Evolutionary conservation across 2,888 invertebrate genomes (phyloP), one percentile per base, ranked within the genome.

Genomic region (Leucophenga maculata): DNA sequence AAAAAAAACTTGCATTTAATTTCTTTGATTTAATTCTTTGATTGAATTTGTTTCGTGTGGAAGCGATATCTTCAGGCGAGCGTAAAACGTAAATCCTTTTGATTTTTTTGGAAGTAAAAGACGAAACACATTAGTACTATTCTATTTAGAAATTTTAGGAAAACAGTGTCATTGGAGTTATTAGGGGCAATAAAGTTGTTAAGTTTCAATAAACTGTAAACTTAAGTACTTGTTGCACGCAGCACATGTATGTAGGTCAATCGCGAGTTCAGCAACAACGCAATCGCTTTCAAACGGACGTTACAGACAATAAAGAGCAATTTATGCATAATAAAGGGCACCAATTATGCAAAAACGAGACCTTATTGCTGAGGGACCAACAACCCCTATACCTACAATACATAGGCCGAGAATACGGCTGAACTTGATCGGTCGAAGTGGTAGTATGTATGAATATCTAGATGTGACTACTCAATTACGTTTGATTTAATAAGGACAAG

Each of bases 391-490:
- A 52, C 9, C 3, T 48, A 48, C n/a, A 46, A 64, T 64, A 46
- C 6, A 22, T 64, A 22, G 22, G 69, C 69, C 68, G 18, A 60
- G 55, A 11, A 59, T 65, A 69, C 50, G 62, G 31, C 55, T 18
- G 48, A 60, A 64, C 16, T 48, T 46, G 67, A 59, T 6, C 18
- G 14, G 50, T 32, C n/a, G 26, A 22, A n/a, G 52, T 20, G 39
- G 48, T 20, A 8, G 55, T 65, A 67, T 60, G 9, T 60, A 32
- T 13, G 26, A 55, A 48, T 9, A 44, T 39, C 69, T 71, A 67
- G 55, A 73, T 74, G 70, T 73, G 74, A 75, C 74, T 78, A 84
- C 79, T 83, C 84, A 84, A 84, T 85, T 85, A 82, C 79, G 77
- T 79, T 78, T 82, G 69, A 76, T 75, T 82, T 76, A 77, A 74